Base-by-base conservation (phyloP, 2,888 invertebrate genomes). In the Drosophila buzzatii region DNA sequence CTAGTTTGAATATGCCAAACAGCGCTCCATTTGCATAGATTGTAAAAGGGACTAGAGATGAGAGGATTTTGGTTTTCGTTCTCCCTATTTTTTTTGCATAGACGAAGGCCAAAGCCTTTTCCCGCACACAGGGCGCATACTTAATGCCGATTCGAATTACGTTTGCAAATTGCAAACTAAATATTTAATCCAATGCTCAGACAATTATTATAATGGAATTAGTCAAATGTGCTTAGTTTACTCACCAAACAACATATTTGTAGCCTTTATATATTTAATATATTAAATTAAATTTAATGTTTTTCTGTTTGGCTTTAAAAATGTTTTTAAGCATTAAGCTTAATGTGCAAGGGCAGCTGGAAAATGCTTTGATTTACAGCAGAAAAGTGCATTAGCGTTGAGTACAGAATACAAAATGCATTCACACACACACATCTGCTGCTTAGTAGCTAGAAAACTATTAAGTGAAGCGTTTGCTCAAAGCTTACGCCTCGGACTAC, bases 331-430 rank as follows among this genome's bases (percentile, higher is more conserved):
- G 45, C 27, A 33, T 52, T 71, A 31, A 49, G 55, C 47, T 14
- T 69, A 73, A 70, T 33, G 41, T 61, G 41, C 27, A 47, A 16
- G 0, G 16, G 47, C 45, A 45, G 16, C 23, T 16, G 47, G 31
- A 33, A 51, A 55, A 58, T 51, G 47, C 45, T 57, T 45, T 68
- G 72, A 63, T 63, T 67, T 41, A 59, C 31, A 51, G 44, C 44
- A 52, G 44, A 18, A 69, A 77, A 74, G 70, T 79, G 76, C 79
- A 79, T 79, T 69, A 74, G 58, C 37, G 45, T 41, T 18, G 41
- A 18, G 18, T 35, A 55, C 39, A 33, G 41, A 16, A 33, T 39
- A 53, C 45, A 42, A 39, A 47, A 64, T 20, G 20, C 27, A 27
- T 27, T 20, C 23, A 45, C 31, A 37, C 9, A 37, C 4, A 14